Evolutionary conservation across 2,888 invertebrate species (phyloP), one percentile per base, ranked within the genome.

Genomic region (Chorisops tibialis): DNA sequence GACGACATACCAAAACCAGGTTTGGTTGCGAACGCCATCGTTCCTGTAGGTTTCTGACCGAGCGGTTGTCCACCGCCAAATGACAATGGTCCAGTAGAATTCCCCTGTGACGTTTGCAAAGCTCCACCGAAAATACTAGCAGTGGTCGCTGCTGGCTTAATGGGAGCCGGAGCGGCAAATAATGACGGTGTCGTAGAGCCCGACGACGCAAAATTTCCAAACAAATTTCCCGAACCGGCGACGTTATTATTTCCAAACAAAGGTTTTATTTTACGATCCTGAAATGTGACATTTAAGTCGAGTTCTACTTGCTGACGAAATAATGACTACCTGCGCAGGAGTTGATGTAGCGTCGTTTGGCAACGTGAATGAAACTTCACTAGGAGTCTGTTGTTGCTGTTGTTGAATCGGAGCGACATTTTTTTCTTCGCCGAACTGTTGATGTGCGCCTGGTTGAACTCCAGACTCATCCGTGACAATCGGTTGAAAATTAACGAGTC

Each of bases 321-420:
- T n/a, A n/a, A 39, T 12, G n/a, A 7, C 24, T 63, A 70, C 71
- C n/a, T 68, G 18, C 12, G 74, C 69, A 4, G 76, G 75, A 1
- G 76, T 75, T 2, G 75, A 75, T 0, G 74, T 75, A 0, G 71
- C 68, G n/a, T 69, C 70, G 2, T 73, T 65, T 0, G 70, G 65
- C 3, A 73, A 68, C 3, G 70, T 64, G 66, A 76, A 75, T 0
- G 74, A 70, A 16, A 66, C 37, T 21, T 68, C 68, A 24, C 18
- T 6, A 4, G 18, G 16, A 22, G 63, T 16, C n/a, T 30, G 22
- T 1, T 62, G 39, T 19, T 63, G 63, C 14, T 50, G 61, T 0
- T 19, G 11, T 47, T n/a, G 21, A 18, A 3, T n/a, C 19, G 7
- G 21, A 19, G 21, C 47, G 22, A n/a, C 43, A 14, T 9, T 16